Percentiles rank a stretch among this genome's conserved stretches.
Conservation (phyloP, 2,888 invertebrate genomes). For the Eremobia ochroleuca region DNA sequence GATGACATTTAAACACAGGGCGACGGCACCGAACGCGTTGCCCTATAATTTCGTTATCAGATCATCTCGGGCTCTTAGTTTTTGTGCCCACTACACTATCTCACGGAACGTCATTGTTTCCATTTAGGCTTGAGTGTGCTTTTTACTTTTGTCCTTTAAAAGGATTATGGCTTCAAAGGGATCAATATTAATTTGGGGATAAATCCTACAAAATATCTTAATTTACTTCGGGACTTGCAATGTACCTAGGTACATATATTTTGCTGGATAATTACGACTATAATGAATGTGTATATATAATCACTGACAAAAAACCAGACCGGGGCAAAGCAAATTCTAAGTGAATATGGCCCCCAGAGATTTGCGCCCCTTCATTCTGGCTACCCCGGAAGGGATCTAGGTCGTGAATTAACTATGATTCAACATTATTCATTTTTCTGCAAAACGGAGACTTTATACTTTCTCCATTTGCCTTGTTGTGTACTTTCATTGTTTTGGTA, state of each 20-base stretch:
- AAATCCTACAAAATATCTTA: not conserved
- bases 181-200: constrained; percentile 14
- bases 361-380: constrained; percentile 21
- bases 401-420: constrained; percentile 43
- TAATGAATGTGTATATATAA: not conserved
- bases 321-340: constrained; percentile 32
- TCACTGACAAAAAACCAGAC: constrained; percentile 15
- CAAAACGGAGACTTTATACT: constrained; percentile 16
- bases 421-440: constrained; percentile 32
- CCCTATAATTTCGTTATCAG: constrained; percentile 83
- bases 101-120: constrained; percentile 78
- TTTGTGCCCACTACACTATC: constrained; percentile 78
- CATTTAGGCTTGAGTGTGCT: constrained; percentile 66
- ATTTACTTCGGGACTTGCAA: not conserved
- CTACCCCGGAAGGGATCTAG: constrained; percentile 37
- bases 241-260: no score
- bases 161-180: constrained; percentile 9
- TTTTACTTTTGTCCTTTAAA: constrained; percentile 48
- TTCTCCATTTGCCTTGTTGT: constrained; percentile 1
- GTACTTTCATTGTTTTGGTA: constrained; percentile 27
- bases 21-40: constrained; percentile 60
- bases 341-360: constrained; percentile 33
- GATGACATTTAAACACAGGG: constrained; percentile 68
- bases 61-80: constrained; percentile 80
- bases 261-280: not conserved